phyloP scores from a whole-genome alignment of 2,888 invertebrate genomes.

The Quadroppia sp. region DNA sequence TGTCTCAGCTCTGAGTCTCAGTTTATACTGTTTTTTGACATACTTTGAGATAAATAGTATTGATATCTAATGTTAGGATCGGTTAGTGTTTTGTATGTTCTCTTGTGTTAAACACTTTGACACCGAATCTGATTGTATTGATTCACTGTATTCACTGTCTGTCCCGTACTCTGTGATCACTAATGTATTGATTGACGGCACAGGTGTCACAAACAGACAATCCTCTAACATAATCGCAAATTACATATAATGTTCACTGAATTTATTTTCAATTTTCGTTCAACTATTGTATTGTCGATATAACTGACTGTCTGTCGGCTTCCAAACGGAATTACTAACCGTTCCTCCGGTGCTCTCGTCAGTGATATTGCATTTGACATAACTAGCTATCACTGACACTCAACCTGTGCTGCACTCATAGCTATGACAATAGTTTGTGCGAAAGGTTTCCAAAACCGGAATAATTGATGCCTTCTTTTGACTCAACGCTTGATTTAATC shows the following conservation, averaged over 20 bases:
- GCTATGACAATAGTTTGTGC: neutral
- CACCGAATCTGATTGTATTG: neutral
- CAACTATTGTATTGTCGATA: neutral
- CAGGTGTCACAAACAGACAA: conserved; percentile 5
- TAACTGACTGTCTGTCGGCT: neutral
- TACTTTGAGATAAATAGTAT: no score
- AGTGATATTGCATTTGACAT: neutral
- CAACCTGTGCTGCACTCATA: no score
- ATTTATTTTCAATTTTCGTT: no score
- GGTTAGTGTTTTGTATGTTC: no score
- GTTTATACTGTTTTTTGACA: no score
- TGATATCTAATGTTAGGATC: no score
- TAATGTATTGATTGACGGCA: conserved; percentile 6
- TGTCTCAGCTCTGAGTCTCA: neutral
- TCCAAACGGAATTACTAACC: no score
- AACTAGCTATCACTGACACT: no score
- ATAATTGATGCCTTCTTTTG: conserved; percentile 8
- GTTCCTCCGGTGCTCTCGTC: neutral
- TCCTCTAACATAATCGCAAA: neutral
- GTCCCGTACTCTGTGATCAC: no score
- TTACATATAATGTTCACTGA: neutral
- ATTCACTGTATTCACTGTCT: neutral
- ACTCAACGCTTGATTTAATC: conserved; percentile 16
- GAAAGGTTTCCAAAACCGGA: neutral
- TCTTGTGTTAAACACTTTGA: no score